Conservation (phyloP, 2,888 invertebrate species). For the Sinohyriopsis cumingii region DNA sequence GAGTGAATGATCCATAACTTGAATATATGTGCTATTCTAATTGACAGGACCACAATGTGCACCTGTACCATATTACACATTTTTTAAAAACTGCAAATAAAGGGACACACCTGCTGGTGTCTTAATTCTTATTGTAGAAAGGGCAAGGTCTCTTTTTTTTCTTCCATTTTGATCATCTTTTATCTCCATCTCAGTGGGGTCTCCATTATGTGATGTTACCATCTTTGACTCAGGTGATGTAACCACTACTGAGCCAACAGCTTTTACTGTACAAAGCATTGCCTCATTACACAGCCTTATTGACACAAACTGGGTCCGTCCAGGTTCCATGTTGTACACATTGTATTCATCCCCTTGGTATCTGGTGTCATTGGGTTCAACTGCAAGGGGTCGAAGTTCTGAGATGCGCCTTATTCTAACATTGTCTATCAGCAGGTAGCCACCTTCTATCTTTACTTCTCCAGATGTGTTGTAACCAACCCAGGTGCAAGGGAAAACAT, state of each 20-base stretch:
- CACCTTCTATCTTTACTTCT: constrained; percentile 29
- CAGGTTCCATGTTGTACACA: constrained; percentile 45
- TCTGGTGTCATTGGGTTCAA: constrained; percentile 15
- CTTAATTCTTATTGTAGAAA: constrained; percentile 14
- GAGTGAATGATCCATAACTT: too few relatives aligned
- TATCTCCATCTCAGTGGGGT: too few relatives aligned
- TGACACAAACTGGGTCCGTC: constrained; percentile 41
- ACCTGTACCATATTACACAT: too few relatives aligned
- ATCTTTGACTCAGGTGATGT: constrained; percentile 19
- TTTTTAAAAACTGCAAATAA: too few relatives aligned
- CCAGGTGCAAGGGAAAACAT: constrained; percentile 43
- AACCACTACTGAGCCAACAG: constrained; percentile 36
- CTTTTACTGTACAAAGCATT: constrained; percentile 30
- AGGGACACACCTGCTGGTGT: constrained; percentile 17
- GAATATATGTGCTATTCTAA: too few relatives aligned
- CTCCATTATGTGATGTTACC: constrained; percentile 32
- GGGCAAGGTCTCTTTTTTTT: constrained; percentile 6
- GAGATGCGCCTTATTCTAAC: constrained; percentile 21
- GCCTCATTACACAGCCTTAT: constrained; percentile 47
- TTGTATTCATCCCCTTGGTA: constrained; percentile 10
- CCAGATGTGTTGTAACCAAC: constrained; percentile 35
- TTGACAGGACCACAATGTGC: too few relatives aligned
- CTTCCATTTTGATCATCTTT: too few relatives aligned
- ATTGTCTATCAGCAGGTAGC: constrained; percentile 25
- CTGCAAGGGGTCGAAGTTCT: constrained; percentile 22